These are phyloP conservation scores for Electrophaes corylata DNA, from an alignment of 2,888 invertebrate species.

Conservation along the genomic window DNA sequence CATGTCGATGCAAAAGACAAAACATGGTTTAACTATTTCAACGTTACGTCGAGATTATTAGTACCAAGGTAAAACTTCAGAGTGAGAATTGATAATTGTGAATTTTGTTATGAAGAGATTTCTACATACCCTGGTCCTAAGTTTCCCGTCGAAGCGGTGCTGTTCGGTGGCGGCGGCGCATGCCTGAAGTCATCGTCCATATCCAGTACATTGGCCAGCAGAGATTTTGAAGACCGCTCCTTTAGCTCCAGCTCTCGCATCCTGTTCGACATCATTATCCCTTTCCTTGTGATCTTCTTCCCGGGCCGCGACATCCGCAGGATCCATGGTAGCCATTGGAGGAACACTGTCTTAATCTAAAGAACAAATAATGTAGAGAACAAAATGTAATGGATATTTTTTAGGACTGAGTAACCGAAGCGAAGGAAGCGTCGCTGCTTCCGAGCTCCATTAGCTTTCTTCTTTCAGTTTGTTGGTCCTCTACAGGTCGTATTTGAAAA, in stretches of 20 bases:
- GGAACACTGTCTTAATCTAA: constrained; percentile 96
- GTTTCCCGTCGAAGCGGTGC: constrained; percentile 85
- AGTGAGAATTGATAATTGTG: too few species aligned
- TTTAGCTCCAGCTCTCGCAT: constrained; percentile 97
- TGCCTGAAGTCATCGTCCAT: constrained; percentile 97
- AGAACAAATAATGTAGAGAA: constrained; percentile 20
- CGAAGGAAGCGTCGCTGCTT: too few species aligned
- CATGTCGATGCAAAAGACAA: too few species aligned
- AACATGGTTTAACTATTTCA: too few species aligned
- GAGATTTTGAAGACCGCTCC: constrained; percentile 96
- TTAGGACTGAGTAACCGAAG: too few species aligned
- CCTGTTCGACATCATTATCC: constrained; percentile 94
- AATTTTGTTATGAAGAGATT: background rate
- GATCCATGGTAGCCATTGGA: constrained; percentile 99
- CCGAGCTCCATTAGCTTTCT: too few species aligned
- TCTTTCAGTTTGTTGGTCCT: too few species aligned
- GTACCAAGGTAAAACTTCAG: too few species aligned
- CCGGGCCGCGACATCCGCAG: constrained; percentile 98
- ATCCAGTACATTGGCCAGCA: constrained; percentile 97
- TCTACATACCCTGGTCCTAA: constrained; percentile 85
- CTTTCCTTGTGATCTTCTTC: constrained; percentile 95
- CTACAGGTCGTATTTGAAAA: too few species aligned
- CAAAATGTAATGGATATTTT: background rate
- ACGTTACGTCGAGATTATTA: too few species aligned
- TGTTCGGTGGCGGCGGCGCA: constrained; percentile 86